Evolutionary conservation across 2,888 invertebrate genomes (phyloP).

Genomic region (Macropis europaea): DNA sequence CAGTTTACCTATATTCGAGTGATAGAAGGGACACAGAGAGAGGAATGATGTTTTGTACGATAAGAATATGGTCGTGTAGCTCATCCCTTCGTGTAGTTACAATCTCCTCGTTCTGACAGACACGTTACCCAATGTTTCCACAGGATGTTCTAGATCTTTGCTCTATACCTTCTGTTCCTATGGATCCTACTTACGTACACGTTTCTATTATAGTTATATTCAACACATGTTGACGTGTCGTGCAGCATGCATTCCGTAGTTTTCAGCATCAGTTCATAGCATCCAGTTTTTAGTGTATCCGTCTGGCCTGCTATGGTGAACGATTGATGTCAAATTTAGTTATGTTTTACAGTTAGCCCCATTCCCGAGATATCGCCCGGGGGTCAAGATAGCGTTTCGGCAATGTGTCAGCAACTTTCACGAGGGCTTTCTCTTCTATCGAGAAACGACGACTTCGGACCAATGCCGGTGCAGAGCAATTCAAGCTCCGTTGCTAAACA

Average conservation of each 20-base stretch:
- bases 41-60: not conserved
- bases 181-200: not conserved
- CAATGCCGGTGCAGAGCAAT: slow-evolving; percentile 65
- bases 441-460: slow-evolving; percentile 81
- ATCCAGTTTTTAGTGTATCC: slow-evolving; percentile 5
- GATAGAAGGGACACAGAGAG: not conserved
- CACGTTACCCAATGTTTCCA: not conserved
- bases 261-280: slow-evolving; percentile 44
- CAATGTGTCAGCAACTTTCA: slow-evolving; percentile 90
- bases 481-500: slow-evolving; percentile 71
- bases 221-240: slow-evolving; percentile 20
- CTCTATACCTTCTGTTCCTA: slow-evolving; percentile 9
- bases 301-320: no score
- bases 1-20: not conserved
- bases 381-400: slow-evolving; percentile 86
- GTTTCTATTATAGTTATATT: slow-evolving; percentile 5
- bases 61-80: slow-evolving; percentile 4
- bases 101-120: not conserved
- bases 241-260: slow-evolving; percentile 60
- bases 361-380: slow-evolving; percentile 89
- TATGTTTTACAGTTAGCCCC: slow-evolving; percentile 84
- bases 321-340: not conserved
- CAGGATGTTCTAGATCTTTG: slow-evolving; percentile 8
- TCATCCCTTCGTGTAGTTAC: slow-evolving; percentile 3
- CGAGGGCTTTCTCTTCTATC: slow-evolving; percentile 88